Base-by-base conservation (phyloP, 2,113 vertebrate genomes). In the Prochilodus magdalenae region DNA sequence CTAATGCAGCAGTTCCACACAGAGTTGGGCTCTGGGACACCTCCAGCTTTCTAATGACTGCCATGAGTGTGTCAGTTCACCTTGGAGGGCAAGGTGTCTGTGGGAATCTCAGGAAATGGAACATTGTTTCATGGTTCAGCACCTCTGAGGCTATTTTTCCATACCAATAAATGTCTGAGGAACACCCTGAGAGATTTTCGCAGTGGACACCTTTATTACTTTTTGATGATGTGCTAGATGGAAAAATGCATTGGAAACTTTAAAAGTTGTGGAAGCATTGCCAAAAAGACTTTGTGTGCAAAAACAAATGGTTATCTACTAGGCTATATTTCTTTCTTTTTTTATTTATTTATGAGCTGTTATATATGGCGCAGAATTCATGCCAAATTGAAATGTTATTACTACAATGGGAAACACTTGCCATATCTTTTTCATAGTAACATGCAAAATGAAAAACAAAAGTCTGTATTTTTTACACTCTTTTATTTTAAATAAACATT, bases 191-290 rank as follows among this genome's bases (percentile, higher is more conserved):
- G 79, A 22, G 16, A 30, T 67, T 75, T 51, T 44, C n/a, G 13
- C 63, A 81, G 51, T 67, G 33, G 62, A 69, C 65, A 75, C n/a
- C 40, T 75, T 30, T 75, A 75, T 75, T 75, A 36, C 53, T 59
- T 59, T 75, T 75, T 81, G 67, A 59, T 80, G 63, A 82, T 57
- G 30, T 59, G 49, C 53, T 59, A 62, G 57, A 26, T 82, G 49
- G 75, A 49, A 70, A 75, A 82, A 59, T 44, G 71, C 51, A 29
- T 57, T 40, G n/a, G 33, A 18, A 44, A 55, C 33, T 22, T 53
- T 73, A 11, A 1, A 47, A 69, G 30, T 16, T 60, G 53, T 22
- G 20, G 53, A 55, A 22, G 20, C 4, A 62, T 14, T 26, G 30
- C 30, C 1, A 29, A 62, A 36, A 15, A 40, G 12, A 53, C 27